Evolutionary conservation across 2,113 vertebrate genomes (phyloP), one percentile per base, ranked within the genome.

Genomic region (Hypanus sabinus): DNA sequence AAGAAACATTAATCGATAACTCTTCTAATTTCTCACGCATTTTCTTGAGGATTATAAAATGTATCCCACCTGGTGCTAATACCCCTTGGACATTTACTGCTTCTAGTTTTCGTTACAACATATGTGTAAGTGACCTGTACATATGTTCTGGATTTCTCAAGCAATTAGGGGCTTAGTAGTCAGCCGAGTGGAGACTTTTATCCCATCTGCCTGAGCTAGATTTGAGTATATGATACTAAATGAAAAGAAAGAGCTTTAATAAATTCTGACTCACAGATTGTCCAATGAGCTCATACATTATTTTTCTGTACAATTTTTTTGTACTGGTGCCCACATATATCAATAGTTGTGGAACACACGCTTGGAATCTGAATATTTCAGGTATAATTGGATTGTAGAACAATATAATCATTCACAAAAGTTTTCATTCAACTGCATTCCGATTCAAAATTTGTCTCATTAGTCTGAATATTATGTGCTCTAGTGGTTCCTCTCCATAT

Each of bases 11-110:
- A 90, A 90, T n/a, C n/a, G 8, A 90, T 33, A 65, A 18, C 60
- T 65, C 60, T n/a, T 18, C 60, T 65, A 90, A 65, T 90, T 90
- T 60, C 30, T 14, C 85, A 65, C 11, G 85, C 30, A 90, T 90
- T 90, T 90, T 90, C n/a, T 90, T 65, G 60, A 90, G 85, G 60
- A 90, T 90, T 90, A 68, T 90, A 90, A 90, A 62, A 90, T 90
- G 85, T 18, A 90, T 65, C n/a, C 85, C 60, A 90, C 60, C 85
- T 90, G 85, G 57, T 68, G 85, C 60, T 65, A 16, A 18, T 90
- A 33, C 85, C 85, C 57, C 60, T 33, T 65, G 16, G 85, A 65
- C 85, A 68, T 90, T 65, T 65, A 65, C n/a, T 90, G n/a, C 62
- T 65, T 90, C 30, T 65, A 90, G 85, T 90, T 88, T 3, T 90